Conservation (phyloP, 2,113 vertebrate genomes). For the Aegithalos caudatus region DNA sequence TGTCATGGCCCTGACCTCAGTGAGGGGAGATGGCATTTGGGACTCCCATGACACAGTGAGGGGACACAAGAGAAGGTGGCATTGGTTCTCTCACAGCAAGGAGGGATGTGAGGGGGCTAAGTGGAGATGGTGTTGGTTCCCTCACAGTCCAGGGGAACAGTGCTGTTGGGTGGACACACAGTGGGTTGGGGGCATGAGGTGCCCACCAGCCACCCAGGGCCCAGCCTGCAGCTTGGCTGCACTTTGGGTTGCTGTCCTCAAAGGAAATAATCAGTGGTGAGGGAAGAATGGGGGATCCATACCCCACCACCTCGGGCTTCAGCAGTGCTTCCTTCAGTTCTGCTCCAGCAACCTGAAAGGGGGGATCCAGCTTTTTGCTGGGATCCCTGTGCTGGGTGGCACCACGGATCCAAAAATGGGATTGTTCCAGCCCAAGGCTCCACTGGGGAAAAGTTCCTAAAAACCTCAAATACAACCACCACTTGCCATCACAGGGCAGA, state of each 20-base stretch:
- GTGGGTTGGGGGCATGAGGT: not conserved
- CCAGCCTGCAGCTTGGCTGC: not conserved
- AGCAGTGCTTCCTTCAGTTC: not conserved
- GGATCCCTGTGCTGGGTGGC: not conserved
- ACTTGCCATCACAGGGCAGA: not conserved
- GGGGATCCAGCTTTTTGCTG: not conserved
- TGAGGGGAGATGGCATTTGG: not conserved
- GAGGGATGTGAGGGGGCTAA: not conserved
- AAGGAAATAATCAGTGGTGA: not conserved
- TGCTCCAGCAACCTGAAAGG: not conserved
- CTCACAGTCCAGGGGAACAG: not conserved
- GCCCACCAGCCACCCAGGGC: not conserved
- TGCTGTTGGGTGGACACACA: not conserved
- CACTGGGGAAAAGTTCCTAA: not conserved
- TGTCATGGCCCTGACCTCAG: not conserved
- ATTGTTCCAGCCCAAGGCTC: not conserved
- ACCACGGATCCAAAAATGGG: not conserved
- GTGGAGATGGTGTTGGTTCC: not conserved
- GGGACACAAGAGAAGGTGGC: not conserved
- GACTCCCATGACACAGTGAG: not conserved
- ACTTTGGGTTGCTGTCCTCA: not conserved
- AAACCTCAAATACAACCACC: not conserved
- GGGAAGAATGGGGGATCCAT: not conserved
- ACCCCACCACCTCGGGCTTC: not conserved
- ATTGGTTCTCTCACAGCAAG: not conserved